phyloP scores from a whole-genome alignment of 2,888 invertebrate species.

The Maniola hyperantus region DNA sequence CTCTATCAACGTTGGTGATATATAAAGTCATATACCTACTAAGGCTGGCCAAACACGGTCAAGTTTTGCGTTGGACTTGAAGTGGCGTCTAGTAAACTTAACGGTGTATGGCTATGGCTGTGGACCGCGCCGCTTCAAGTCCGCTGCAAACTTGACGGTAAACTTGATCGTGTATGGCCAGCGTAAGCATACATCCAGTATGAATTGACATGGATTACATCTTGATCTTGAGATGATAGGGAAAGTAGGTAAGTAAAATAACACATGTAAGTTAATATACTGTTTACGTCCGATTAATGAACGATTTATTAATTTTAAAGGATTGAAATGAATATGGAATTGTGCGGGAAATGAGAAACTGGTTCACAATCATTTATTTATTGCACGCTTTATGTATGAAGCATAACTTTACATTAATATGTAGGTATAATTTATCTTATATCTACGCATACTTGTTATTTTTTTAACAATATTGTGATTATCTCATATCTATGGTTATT shows the following conservation, averaged over 20 bases:
- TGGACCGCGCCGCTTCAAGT: too few species aligned
- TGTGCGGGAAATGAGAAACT: conserved; percentile 18
- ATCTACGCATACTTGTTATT: neutral
- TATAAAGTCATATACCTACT: too few species aligned
- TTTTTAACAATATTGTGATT: neutral
- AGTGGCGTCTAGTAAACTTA: too few species aligned
- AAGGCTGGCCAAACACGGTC: too few species aligned
- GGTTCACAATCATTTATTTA: conserved; percentile 23
- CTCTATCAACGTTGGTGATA: too few species aligned
- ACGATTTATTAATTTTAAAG: conserved; percentile 1
- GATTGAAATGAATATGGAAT: conserved; percentile 22
- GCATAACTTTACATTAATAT: conserved; percentile 6
- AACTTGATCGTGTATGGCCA: too few species aligned
- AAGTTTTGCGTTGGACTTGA: too few species aligned
- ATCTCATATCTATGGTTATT: neutral
- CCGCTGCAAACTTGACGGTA: too few species aligned
- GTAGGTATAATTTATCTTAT: too few species aligned
- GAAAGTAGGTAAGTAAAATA: neutral
- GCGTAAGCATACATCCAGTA: too few species aligned
- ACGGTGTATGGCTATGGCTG: too few species aligned
- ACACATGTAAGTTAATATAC: neutral
- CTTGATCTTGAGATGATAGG: neutral
- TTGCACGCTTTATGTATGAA: conserved; percentile 21
- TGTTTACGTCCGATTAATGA: neutral
- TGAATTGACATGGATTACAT: too few species aligned